Conservation (phyloP, 1,140 invertebrate species). For the Drosophila funebris region DNA sequence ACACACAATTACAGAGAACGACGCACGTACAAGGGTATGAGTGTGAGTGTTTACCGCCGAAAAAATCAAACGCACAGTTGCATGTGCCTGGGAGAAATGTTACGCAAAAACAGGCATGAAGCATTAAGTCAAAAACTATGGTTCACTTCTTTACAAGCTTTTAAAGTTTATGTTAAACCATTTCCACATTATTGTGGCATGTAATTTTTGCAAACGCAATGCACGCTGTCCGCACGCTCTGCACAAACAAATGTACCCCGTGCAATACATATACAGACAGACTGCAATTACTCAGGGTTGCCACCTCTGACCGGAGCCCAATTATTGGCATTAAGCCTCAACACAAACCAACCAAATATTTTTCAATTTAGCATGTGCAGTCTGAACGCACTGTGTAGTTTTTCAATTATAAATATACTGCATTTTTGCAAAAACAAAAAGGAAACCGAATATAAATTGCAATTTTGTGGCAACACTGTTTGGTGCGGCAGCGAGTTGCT, state of each 20-base stretch:
- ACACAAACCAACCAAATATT: background rate
- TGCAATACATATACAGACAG: constrained; percentile 77
- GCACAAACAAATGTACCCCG: constrained; percentile 69
- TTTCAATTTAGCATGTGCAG: background rate
- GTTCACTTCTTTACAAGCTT: constrained; percentile 26
- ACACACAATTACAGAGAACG: constrained; percentile 46
- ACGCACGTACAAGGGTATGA: constrained; percentile 69
- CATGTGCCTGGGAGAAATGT: constrained; percentile 68
- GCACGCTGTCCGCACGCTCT: constrained; percentile 71
- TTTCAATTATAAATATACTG: background rate
- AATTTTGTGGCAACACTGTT: constrained; percentile 35
- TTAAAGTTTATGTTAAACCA: constrained; percentile 17
- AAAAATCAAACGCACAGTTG: constrained; percentile 80
- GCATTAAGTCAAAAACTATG: constrained; percentile 2
- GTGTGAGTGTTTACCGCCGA: constrained; percentile 81
- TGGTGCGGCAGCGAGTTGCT: constrained; percentile 35
- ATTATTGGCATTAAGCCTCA: constrained; percentile 10
- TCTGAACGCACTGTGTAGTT: background rate
- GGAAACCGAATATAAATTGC: background rate
- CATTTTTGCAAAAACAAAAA: background rate
- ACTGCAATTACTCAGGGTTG: constrained; percentile 79
- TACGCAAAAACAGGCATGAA: constrained; percentile 64
- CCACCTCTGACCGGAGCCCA: constrained; percentile 34
- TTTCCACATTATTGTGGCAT: constrained; percentile 33
- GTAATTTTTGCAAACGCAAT: constrained; percentile 47